Percentiles rank a stretch among this genome's conserved stretches.
Evolutionary conservation across 2,113 vertebrate species (phyloP).

Genomic region (Falco punctatus): DNA sequence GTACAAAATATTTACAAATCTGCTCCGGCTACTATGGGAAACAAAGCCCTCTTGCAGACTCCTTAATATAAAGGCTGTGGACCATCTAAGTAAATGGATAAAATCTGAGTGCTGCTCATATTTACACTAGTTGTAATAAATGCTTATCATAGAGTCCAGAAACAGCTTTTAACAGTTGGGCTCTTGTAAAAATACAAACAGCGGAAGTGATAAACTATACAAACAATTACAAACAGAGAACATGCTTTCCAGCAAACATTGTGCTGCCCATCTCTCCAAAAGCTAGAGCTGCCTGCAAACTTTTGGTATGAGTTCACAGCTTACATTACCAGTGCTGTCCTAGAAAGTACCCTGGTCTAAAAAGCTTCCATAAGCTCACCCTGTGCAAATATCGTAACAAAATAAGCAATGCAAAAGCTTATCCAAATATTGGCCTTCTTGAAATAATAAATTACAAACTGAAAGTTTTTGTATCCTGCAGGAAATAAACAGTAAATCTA

Average conservation of each 20-base stretch:
- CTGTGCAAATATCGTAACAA: background rate
- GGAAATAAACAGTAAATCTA: slow-evolving; percentile 37
- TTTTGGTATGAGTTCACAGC: background rate
- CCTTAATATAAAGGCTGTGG: background rate
- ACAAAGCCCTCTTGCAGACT: background rate
- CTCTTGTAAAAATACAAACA: slow-evolving; percentile 13
- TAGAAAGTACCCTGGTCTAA: slow-evolving; percentile 2
- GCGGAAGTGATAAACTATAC: slow-evolving; percentile 16
- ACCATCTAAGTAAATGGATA: background rate
- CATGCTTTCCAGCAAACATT: background rate
- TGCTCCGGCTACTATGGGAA: background rate
- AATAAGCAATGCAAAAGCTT: slow-evolving; percentile 23
- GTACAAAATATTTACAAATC: background rate
- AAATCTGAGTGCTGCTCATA: background rate
- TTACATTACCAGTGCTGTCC: background rate
- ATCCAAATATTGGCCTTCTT: slow-evolving; percentile 43
- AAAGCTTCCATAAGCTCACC: background rate
- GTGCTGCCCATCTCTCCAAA: background rate
- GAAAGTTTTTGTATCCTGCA: slow-evolving; percentile 31
- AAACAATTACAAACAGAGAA: background rate
- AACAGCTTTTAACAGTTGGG: background rate
- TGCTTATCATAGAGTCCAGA: background rate
- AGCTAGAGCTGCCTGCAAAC: background rate
- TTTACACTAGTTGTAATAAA: background rate
- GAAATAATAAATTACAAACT: slow-evolving; percentile 39